A percentile compares a stretch with the other conserved stretches of the same genome.
These are phyloP conservation scores for Cheilosia urbana DNA, from an alignment of 2,888 invertebrate genomes.

Conservation along the genomic window DNA sequence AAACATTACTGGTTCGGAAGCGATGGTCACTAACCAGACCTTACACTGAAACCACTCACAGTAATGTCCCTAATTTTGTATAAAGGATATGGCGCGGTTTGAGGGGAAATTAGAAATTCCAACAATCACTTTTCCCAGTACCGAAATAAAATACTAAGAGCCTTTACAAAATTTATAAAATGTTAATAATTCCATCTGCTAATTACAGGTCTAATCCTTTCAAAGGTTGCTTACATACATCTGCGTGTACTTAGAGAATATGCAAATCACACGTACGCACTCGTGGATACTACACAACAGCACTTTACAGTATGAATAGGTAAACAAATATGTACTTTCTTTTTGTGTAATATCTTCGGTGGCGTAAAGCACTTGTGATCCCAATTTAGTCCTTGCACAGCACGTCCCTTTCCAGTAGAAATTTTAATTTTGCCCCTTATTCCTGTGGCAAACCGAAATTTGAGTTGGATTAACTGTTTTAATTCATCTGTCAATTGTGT, in stretches of 20 bases:
- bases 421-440: neutral
- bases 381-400: conserved; percentile 20
- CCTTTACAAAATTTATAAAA: neutral
- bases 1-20: neutral
- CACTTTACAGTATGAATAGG: conserved; percentile 19
- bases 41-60: neutral
- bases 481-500: too few species aligned
- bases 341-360: conserved; percentile 9
- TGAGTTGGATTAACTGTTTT: too few species aligned
- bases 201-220: conserved; percentile 61
- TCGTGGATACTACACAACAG: neutral
- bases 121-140: neutral
- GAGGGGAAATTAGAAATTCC: too few species aligned
- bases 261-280: neutral
- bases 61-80: too few species aligned
- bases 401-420: conserved; percentile 4
- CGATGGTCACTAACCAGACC: neutral
- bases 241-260: conserved; percentile 6
- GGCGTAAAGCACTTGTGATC: conserved; percentile 31
- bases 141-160: neutral
- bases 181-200: conserved; percentile 37
- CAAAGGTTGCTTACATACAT: conserved; percentile 23
- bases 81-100: too few species aligned
- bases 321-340: neutral
- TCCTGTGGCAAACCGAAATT: neutral